Conservation (phyloP, 2,113 vertebrate genomes). For the Promerops cafer region DNA sequence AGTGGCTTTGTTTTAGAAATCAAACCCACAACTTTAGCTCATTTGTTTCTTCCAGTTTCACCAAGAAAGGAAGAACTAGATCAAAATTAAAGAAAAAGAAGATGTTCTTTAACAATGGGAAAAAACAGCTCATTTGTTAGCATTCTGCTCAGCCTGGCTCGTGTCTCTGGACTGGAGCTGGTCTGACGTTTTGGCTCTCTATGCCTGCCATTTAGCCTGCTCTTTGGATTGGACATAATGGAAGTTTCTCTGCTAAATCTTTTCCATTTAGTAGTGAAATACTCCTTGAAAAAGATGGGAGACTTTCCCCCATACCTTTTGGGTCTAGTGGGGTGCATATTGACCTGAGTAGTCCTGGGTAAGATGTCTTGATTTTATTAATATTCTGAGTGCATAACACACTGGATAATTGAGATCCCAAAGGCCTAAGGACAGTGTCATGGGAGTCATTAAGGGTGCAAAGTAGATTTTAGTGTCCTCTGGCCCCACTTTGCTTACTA, state of each 20-base stretch:
- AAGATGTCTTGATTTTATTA: not conserved
- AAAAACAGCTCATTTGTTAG: not conserved
- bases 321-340: not conserved
- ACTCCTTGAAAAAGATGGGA: not conserved
- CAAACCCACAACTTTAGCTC: not conserved
- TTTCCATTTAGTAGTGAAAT: not conserved
- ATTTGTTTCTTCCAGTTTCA: not conserved
- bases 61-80: not conserved
- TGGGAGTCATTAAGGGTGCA: not conserved
- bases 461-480: not conserved
- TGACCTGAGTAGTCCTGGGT: not conserved
- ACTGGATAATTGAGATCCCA: not conserved
- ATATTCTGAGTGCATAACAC: not conserved
- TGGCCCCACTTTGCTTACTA: not conserved
- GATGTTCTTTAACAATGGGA: not conserved
- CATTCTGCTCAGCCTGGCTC: not conserved
- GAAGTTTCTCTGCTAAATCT: not conserved
- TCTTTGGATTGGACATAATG: accelerated
- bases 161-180: not conserved
- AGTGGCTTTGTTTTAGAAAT: not conserved
- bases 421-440: not conserved
- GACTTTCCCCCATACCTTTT: not conserved
- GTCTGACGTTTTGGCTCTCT: not conserved
- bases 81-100: not conserved
- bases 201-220: not conserved